Evolutionary conservation across 2,797 vertebrate species (phyloP).

Genomic region (Triplophysa bombifrons): DNA sequence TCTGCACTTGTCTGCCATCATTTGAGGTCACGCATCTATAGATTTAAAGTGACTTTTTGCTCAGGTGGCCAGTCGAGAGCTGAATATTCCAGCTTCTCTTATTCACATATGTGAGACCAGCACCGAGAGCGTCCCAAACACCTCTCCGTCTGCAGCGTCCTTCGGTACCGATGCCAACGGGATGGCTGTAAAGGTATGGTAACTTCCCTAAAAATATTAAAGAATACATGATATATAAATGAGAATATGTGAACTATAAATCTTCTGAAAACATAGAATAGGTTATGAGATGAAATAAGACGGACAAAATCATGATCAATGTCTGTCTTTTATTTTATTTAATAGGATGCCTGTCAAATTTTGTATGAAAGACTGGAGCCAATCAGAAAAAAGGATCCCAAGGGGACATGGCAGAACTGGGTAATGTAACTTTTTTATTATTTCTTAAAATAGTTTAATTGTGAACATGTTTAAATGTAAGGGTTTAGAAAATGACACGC

Average conservation of each 20-base stretch:
- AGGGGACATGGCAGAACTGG: conserved; percentile 88
- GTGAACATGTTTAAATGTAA: too few relatives aligned
- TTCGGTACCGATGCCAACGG: conserved; percentile 87
- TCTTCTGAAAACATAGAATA: too few relatives aligned
- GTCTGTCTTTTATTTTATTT: neutral
- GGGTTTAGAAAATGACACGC: too few relatives aligned
- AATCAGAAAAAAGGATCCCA: conserved; percentile 78
- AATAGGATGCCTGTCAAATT: conserved; percentile 85
- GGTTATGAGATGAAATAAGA: too few relatives aligned
- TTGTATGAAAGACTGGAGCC: conserved; percentile 84
- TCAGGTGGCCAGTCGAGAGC: conserved; percentile 87
- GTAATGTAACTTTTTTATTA: conserved; percentile 63
- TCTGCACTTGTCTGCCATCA: neutral
- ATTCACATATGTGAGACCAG: conserved; percentile 88
- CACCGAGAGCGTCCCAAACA: conserved; percentile 84
- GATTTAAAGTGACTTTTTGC: neutral
- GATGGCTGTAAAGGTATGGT: conserved; percentile 85
- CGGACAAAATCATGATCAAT: neutral
- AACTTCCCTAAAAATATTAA: too few relatives aligned
- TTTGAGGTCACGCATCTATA: neutral
- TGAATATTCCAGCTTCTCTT: conserved; percentile 79
- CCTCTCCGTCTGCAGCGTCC: conserved; percentile 79
- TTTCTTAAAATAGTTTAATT: too few relatives aligned
- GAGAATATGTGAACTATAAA: too few relatives aligned
- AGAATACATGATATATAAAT: too few relatives aligned